Percentiles rank a stretch among this genome's conserved stretches.
phyloP scores from a whole-genome alignment of 2,113 vertebrate genomes.

The Hyla sarda region DNA sequence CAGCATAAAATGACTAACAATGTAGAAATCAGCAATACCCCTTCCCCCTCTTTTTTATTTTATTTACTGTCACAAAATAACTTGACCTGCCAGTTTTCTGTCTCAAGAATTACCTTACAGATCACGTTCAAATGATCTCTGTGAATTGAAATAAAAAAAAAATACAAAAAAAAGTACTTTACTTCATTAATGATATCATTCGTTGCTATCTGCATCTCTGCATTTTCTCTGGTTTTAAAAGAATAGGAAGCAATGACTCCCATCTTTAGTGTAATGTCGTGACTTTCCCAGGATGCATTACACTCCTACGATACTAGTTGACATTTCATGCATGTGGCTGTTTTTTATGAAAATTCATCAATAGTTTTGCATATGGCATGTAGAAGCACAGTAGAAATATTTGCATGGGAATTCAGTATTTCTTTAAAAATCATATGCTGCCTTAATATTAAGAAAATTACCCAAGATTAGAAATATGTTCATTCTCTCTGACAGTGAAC shows the following conservation, averaged over 20 bases:
- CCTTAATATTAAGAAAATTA: not conserved
- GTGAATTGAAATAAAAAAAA: not conserved
- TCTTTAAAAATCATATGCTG: not conserved
- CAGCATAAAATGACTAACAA: not conserved
- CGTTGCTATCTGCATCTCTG: not conserved
- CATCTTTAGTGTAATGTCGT: not conserved
- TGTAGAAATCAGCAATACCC: not conserved
- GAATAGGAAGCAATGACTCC: not conserved
- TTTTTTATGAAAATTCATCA: not conserved
- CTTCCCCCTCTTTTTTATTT: not conserved
- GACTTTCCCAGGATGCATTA: not conserved
- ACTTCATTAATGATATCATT: not conserved
- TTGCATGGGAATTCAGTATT: slow-evolving; percentile 10
- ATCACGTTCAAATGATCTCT: not conserved
- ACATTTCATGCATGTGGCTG: slow-evolving; percentile 8
- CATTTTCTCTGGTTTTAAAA: not conserved
- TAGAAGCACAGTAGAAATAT: not conserved
- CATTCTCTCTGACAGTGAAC: no score
- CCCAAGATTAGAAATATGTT: not conserved
- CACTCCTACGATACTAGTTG: not conserved
- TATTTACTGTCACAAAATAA: not conserved
- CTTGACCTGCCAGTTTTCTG: not conserved
- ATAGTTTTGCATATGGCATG: not conserved
- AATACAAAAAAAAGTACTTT: no score
- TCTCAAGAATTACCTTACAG: not conserved